Evolutionary conservation across 2,888 invertebrate species (phyloP).

Genomic region (Allophyes oxyacanthae): DNA sequence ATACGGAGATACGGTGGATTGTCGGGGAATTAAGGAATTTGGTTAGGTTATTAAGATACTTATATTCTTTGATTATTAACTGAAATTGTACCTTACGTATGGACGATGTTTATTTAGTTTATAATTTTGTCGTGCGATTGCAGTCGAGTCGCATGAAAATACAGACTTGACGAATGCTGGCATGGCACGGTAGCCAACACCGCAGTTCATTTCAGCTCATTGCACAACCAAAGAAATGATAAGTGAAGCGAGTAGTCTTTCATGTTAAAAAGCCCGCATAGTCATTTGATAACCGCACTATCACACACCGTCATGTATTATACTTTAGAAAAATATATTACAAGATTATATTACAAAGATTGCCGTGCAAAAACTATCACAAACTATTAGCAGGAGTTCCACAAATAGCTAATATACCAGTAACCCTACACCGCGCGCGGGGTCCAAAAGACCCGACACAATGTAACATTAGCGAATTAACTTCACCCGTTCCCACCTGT

Average conservation of each 20-base stretch:
- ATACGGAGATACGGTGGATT: conserved; percentile 10
- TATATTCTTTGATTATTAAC: too few relatives aligned
- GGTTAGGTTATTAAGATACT: not conserved
- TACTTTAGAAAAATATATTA: conserved; percentile 33
- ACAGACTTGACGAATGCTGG: too few relatives aligned
- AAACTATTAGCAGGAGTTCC: conserved; percentile 44
- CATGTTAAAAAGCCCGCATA: conserved; percentile 29
- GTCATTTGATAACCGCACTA: conserved; percentile 30
- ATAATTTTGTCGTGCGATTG: too few relatives aligned
- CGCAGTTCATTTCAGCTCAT: too few relatives aligned
- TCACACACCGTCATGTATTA: conserved; percentile 7
- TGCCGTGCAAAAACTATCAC: conserved; percentile 33
- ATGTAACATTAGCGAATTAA: conserved; percentile 69
- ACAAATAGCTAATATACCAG: conserved; percentile 51
- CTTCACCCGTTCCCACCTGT: conserved; percentile 85
- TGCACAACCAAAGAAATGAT: too few relatives aligned
- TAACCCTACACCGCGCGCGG: conserved; percentile 51
- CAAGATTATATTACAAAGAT: conserved; percentile 38
- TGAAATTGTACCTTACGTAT: too few relatives aligned
- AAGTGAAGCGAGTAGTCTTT: conserved; percentile 1
- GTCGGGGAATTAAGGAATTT: conserved; percentile 1
- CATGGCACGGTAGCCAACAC: too few relatives aligned
- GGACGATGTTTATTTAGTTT: too few relatives aligned
- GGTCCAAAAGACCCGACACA: conserved; percentile 54
- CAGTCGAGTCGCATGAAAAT: too few relatives aligned